Evolutionary conservation across 2,113 vertebrate species (phyloP).

Genomic region (Beaufortia kweichowensis): DNA sequence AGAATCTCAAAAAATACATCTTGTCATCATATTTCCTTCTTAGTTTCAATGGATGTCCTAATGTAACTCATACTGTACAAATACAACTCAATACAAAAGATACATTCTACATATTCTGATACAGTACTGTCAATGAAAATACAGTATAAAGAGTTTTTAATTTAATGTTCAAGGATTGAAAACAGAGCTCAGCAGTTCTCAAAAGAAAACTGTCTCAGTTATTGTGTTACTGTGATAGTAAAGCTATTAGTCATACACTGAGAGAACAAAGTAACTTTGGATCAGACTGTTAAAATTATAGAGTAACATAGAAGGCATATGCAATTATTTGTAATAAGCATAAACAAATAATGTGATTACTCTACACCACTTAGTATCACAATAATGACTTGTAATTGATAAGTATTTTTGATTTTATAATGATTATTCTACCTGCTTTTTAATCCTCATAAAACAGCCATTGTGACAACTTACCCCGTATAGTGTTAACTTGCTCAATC

Average conservation of each 20-base stretch:
- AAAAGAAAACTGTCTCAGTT: background rate
- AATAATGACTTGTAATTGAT: background rate
- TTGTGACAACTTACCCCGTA: too few species aligned
- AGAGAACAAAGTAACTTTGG: background rate
- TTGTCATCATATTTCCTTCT: too few species aligned
- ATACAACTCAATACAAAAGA: too few species aligned
- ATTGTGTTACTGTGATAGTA: background rate
- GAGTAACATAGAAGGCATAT: background rate
- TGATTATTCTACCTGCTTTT: background rate
- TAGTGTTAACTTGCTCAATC: too few species aligned
- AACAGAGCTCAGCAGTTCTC: background rate
- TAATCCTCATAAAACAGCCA: background rate
- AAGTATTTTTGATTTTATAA: background rate
- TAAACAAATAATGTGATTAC: background rate
- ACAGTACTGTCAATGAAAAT: too few species aligned
- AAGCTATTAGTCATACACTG: background rate
- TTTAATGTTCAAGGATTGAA: too few species aligned
- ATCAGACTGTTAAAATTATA: background rate
- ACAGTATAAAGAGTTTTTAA: too few species aligned
- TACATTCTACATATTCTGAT: too few species aligned
- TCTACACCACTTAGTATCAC: background rate
- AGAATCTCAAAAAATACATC: too few species aligned
- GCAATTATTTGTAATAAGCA: background rate
- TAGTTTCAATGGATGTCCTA: too few species aligned
- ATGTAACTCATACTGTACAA: too few species aligned